Conservation (phyloP, 2,113 vertebrate species). For the Tapirus terrestris region DNA sequence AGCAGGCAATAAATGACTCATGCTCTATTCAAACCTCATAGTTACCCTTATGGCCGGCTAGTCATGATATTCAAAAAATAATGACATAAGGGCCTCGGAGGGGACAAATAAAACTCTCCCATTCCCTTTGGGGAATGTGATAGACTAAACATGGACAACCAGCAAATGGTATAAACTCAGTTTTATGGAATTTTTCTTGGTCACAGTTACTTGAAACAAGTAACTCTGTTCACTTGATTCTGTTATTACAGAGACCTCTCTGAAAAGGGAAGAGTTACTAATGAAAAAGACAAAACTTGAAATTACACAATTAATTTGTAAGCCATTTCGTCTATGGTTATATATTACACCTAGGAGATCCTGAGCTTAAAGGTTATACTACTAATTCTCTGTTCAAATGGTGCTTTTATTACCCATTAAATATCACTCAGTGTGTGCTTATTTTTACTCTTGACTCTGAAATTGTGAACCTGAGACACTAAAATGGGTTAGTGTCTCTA, state of each 20-base stretch:
- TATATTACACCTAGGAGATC: constrained; percentile 69
- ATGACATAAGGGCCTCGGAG: neutral
- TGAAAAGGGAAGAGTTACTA: neutral
- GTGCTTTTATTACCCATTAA: constrained; percentile 76
- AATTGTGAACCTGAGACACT: constrained; percentile 65
- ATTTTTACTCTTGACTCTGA: constrained; percentile 75
- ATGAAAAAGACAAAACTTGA: constrained; percentile 55
- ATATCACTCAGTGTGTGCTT: constrained; percentile 68
- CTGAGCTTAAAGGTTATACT: constrained; percentile 74
- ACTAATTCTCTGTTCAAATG: constrained; percentile 73
- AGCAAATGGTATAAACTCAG: neutral
- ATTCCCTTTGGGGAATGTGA: neutral
- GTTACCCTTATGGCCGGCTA: neutral
- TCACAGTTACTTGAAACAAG: neutral
- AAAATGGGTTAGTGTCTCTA: constrained; percentile 56
- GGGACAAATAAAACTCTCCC: neutral
- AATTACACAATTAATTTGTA: constrained; percentile 73
- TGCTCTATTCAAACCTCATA: neutral
- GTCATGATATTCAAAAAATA: neutral
- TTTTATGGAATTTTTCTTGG: neutral
- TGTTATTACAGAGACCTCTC: neutral
- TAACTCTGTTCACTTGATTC: neutral
- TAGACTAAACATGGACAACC: neutral
- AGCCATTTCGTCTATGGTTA: constrained; percentile 53
- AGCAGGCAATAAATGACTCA: neutral